These are phyloP conservation scores for Plebejus melissa DNA, from an alignment of 2,888 invertebrate genomes.

Conservation along the genomic window DNA sequence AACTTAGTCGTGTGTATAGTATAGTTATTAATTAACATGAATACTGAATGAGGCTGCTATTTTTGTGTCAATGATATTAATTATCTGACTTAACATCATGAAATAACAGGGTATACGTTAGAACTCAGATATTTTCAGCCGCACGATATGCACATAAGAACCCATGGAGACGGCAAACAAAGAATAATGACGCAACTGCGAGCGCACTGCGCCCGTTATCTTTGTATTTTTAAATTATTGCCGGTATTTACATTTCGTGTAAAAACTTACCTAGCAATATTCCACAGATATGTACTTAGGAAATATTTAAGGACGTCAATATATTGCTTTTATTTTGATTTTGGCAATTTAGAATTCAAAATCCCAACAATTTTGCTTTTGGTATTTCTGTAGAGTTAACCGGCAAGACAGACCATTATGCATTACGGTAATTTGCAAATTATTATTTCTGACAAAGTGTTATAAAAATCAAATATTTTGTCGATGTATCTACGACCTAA, in stretches of 20 bases:
- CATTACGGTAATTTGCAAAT: too few species aligned
- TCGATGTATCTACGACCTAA: too few species aligned
- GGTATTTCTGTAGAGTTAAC: background rate
- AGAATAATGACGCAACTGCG: slow-evolving; percentile 17
- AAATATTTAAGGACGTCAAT: background rate
- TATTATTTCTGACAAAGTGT: too few species aligned
- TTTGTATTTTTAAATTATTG: slow-evolving; percentile 10
- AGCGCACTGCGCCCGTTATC: slow-evolving; percentile 2
- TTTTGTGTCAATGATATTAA: background rate
- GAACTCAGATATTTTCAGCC: background rate
- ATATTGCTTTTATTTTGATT: background rate
- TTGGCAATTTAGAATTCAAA: background rate
- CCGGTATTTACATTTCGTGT: background rate
- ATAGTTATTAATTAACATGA: background rate
- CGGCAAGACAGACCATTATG: too few species aligned
- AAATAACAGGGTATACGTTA: slow-evolving; percentile 2
- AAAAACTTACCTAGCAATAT: slow-evolving; percentile 1
- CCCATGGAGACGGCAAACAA: slow-evolving; percentile 19
- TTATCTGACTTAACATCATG: background rate
- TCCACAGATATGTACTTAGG: background rate
- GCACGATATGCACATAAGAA: slow-evolving; percentile 4
- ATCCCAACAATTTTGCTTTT: background rate
- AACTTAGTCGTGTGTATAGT: background rate
- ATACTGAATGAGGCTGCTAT: background rate
- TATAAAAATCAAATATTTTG: too few species aligned